phyloP scores from a whole-genome alignment of 2,797 vertebrate genomes.

The Pseudomugil gertrudae region DNA sequence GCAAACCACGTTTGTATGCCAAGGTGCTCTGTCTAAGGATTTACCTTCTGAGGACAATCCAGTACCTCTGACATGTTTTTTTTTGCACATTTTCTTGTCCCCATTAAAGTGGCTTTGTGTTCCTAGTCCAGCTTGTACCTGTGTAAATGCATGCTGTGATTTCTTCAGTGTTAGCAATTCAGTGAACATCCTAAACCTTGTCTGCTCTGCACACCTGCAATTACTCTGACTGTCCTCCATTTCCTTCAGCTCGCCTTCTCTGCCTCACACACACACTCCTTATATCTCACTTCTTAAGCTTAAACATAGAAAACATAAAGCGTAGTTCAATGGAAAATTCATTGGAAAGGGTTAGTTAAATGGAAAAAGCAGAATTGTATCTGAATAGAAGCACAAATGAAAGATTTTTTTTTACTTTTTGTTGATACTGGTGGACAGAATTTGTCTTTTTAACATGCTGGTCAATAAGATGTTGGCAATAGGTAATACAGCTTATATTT shows the following conservation, averaged over 20 bases:
- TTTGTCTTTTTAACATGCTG: conserved; percentile 10
- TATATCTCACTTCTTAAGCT: conserved; percentile 38
- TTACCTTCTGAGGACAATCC: conserved; percentile 49
- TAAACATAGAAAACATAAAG: conserved; percentile 14
- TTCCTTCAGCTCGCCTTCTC: conserved; percentile 28
- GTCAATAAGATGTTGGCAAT: background rate
- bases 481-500: background rate
- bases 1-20: conserved; percentile 34
- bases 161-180: conserved; percentile 69
- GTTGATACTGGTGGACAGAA: background rate
- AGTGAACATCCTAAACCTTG: conserved; percentile 66
- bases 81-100: conserved; percentile 43
- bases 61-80: conserved; percentile 36
- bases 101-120: conserved; percentile 50
- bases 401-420: conserved; percentile 7
- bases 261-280: conserved; percentile 29
- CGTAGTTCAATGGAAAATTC: background rate
- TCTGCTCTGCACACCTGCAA: conserved; percentile 70
- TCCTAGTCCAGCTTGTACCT: conserved; percentile 43
- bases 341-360: no score
- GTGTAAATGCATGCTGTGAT: conserved; percentile 55
- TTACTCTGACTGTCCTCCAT: conserved; percentile 66
- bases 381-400: background rate
- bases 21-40: conserved; percentile 35
- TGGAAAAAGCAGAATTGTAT: background rate